These are phyloP conservation scores for Choloepus hoffmanni DNA, from an alignment of 2,113 vertebrate genomes.

Conservation along the genomic window DNA sequence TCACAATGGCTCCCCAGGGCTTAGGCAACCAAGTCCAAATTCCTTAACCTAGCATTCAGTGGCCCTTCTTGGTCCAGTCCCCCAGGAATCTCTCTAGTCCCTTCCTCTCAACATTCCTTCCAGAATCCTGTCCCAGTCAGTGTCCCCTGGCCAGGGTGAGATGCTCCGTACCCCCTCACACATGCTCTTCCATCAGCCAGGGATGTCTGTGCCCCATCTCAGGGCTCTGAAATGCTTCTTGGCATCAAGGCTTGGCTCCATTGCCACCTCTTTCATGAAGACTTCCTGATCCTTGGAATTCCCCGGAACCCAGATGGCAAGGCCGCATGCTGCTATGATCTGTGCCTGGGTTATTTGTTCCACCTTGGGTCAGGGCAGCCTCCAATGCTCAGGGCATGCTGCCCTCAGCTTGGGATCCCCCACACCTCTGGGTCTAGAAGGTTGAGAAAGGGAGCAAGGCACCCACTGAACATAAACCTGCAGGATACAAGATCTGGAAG, in stretches of 20 bases:
- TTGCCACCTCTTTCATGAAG: not conserved
- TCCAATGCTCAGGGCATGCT: not conserved
- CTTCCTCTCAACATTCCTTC: not conserved
- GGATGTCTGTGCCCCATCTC: no score
- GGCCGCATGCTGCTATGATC: not conserved
- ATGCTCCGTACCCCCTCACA: not conserved
- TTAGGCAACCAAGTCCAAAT: not conserved
- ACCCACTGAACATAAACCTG: not conserved
- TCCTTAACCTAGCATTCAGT: not conserved
- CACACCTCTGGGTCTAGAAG: not conserved
- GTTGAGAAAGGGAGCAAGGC: not conserved
- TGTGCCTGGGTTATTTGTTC: not conserved
- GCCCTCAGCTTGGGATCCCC: not conserved
- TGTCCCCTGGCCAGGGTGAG: not conserved
- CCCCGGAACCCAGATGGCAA: accelerated
- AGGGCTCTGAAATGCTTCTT: not conserved
- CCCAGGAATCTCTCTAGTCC: not conserved
- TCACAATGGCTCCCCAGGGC: not conserved
- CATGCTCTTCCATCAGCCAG: not conserved
- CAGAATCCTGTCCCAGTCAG: not conserved
- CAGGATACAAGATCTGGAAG: not conserved
- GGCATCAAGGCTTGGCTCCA: not conserved
- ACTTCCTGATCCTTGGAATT: not conserved
- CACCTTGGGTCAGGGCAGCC: not conserved
- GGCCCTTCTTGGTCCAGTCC: not conserved